Evolutionary conservation across 2,113 vertebrate genomes (phyloP).

Genomic region (Fukomys damarensis): DNA sequence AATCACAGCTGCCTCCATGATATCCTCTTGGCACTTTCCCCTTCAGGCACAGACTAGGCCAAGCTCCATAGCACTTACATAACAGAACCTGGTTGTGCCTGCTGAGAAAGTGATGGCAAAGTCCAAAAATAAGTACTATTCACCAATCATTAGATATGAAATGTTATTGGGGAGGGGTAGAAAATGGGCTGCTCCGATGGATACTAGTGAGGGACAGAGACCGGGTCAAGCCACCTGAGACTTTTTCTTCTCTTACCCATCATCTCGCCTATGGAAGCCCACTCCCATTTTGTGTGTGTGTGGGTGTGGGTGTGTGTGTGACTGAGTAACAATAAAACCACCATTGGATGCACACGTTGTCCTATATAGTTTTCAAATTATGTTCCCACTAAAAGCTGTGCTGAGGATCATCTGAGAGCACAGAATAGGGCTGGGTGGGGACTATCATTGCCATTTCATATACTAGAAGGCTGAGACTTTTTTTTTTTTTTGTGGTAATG

Average conservation of each 20-base stretch:
- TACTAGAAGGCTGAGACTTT: background rate
- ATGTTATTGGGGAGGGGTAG: background rate
- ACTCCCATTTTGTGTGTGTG: too few species aligned
- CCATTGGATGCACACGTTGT: rapidly evolving
- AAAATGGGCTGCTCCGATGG: background rate
- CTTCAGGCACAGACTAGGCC: background rate
- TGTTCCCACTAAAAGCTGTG: background rate
- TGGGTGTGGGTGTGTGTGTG: too few species aligned
- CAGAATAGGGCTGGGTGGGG: too few species aligned
- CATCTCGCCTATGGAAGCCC: rapidly evolving
- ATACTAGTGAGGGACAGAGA: background rate
- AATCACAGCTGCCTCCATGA: constrained; percentile 37
- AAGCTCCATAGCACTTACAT: constrained; percentile 1
- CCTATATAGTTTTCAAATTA: background rate
- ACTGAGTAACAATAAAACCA: background rate
- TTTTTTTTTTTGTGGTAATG: background rate
- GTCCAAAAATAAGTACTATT: constrained; percentile 40
- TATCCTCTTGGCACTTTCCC: constrained; percentile 56
- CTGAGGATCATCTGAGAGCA: background rate
- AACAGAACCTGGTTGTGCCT: background rate
- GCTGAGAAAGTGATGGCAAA: background rate
- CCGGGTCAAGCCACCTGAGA: background rate
- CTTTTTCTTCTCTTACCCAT: background rate
- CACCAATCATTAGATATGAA: background rate
- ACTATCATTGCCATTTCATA: background rate